phyloP scores from a whole-genome alignment of 2,888 invertebrate genomes.

The Geotrupes spiniger region DNA sequence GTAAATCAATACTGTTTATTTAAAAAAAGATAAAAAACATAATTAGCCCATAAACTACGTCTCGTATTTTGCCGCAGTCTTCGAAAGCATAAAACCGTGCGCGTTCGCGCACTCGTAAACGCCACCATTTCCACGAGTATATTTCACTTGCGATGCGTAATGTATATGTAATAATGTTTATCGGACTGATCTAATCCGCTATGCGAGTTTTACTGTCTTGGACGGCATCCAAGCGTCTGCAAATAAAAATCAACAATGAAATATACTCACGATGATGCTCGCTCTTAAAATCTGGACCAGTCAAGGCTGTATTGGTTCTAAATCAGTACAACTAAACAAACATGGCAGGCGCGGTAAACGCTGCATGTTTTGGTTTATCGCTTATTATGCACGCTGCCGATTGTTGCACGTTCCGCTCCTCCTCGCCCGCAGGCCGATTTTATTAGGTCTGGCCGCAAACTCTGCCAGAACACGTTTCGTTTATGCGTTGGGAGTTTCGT shows the following conservation, averaged over 20 bases:
- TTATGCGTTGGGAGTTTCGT: neutral
- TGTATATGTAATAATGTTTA: slow-evolving; percentile 10
- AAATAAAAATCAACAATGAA: slow-evolving; percentile 15
- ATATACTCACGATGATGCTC: slow-evolving; percentile 13
- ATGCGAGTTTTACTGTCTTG: slow-evolving; percentile 22
- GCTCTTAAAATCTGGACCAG: slow-evolving; percentile 11
- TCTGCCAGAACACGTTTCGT: neutral
- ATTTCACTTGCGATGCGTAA: too few species aligned
- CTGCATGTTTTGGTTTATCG: neutral
- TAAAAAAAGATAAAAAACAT: too few species aligned
- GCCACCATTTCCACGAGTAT: too few species aligned
- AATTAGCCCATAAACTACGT: too few species aligned
- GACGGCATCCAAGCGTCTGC: slow-evolving; percentile 19
- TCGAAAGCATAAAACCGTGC: too few species aligned
- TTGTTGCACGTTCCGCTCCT: neutral
- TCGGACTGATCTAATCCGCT: slow-evolving; percentile 20
- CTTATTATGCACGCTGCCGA: neutral
- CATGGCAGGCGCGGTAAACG: too few species aligned
- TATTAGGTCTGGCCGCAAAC: neutral
- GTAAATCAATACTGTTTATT: too few species aligned
- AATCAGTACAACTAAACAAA: too few species aligned
- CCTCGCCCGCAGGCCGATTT: neutral
- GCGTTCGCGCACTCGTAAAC: too few species aligned
- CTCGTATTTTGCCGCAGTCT: too few species aligned
- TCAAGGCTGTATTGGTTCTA: slow-evolving; percentile 10